Base-by-base conservation (phyloP, 2,113 vertebrate species). In the Epinephelus lanceolatus region DNA sequence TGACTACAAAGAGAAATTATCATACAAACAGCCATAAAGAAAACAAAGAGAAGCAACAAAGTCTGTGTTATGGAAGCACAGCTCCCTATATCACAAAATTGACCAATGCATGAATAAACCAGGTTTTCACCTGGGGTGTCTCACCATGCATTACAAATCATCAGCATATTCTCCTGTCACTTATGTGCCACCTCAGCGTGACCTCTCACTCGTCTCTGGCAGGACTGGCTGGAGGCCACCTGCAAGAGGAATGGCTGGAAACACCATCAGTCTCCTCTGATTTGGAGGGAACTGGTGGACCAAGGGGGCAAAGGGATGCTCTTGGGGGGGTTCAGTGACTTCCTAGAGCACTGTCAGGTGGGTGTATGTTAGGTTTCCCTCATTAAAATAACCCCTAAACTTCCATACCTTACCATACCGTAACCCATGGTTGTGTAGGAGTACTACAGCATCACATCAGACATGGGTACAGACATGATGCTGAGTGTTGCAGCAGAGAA, bases 261-360 rank as follows among this genome's bases (percentile, higher is more conserved):
- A 57, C 97, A 99, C 21, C 82, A 88, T 0, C 19, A 25, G 0
- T 98, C 96, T 42, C 98, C 98, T 71, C 86, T 99, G 61, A 78
- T 99, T 80, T 99, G 98, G 98, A 97, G 98, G 93, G 98, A 99
- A 56, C 90, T 99, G 10, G 86, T 97, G 77, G 93, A 96, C 66
- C 96, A 96, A 65, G 98, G 98, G 47, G 96, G 98, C 5, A 97
- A 96, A 88, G 97, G 95, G 14, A 78, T 96, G 78, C 95, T 99
- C 49, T 76, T 99, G 56, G 98, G 98, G 66, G 98, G 97, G 66
- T 92, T 96, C 82, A 95, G 92, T 80, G 97, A 98, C 45, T 99
- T 99, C 84, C 78, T 99, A 42, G 94, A 98, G 74, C 94, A 99
- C 30, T 95, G 95, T 52, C 95, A 97, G 97, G 98, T 99, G 94